Conservation (phyloP, 2,797 vertebrate genomes). For the Vespertilio murinus region DNA sequence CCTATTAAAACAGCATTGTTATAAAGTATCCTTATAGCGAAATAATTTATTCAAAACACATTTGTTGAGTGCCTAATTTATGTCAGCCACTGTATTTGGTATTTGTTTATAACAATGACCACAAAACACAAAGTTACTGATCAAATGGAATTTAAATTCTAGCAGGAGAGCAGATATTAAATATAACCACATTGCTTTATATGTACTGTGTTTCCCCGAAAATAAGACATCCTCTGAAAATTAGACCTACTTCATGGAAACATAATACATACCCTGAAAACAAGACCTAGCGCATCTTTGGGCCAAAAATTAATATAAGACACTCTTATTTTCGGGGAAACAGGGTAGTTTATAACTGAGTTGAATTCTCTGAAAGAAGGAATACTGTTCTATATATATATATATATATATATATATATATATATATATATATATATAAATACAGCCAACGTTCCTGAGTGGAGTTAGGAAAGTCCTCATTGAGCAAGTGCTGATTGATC, state of each 20-base stretch:
- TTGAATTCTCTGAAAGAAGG: slow-evolving; percentile 3
- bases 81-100: neutral
- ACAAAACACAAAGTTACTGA: slow-evolving; percentile 16
- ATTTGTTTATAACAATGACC: slow-evolving; percentile 27
- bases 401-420: neutral
- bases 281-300: no score
- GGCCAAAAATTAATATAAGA: no score
- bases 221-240: no score
- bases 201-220: no score
- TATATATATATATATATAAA: neutral
- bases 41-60: slow-evolving; percentile 3
- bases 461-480: neutral
- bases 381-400: neutral
- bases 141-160: slow-evolving; percentile 45
- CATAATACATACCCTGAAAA: no score
- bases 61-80: neutral
- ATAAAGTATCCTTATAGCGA: slow-evolving; percentile 29
- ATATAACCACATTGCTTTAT: slow-evolving; percentile 25
- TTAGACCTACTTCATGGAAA: no score
- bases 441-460: neutral
- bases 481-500: neutral
- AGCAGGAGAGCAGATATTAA: neutral
- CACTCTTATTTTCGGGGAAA: no score
- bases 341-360: slow-evolving; percentile 16
- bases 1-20: neutral